A percentile compares a stretch with the other conserved stretches of the same genome.
Conservation (phyloP, 2,113 vertebrate genomes). For the Hymenochirus boettgeri region DNA sequence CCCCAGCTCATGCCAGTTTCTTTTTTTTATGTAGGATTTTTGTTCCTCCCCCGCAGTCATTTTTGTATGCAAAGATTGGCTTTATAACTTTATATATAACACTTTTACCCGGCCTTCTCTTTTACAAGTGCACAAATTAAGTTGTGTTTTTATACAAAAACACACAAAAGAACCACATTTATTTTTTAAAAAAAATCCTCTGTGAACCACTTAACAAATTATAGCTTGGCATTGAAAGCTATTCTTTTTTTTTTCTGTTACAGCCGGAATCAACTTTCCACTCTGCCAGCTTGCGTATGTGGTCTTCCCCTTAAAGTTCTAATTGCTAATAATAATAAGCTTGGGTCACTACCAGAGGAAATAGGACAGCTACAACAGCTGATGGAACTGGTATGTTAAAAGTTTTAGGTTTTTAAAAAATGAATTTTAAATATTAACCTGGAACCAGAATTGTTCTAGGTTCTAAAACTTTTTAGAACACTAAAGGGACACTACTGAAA, state of each 20-base stretch:
- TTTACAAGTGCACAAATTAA: constrained; percentile 11
- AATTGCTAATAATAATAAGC: constrained; percentile 96
- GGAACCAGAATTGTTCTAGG: too few species aligned
- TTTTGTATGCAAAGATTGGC: constrained; percentile 32
- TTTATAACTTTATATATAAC: too few species aligned
- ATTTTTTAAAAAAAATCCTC: constrained; percentile 35
- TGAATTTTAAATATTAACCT: too few species aligned
- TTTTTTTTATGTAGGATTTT: constrained; percentile 5
- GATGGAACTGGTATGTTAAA: constrained; percentile 97
- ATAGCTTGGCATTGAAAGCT: constrained; percentile 36
- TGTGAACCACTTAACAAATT: constrained; percentile 31
- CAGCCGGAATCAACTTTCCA: constrained; percentile 90
- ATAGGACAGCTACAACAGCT: constrained; percentile 84
- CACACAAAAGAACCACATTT: constrained; percentile 16
- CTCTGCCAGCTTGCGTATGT: constrained; percentile 84
- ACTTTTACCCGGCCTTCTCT: constrained; percentile 5
- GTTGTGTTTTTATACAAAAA: constrained; percentile 19
- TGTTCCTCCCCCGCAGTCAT: constrained; percentile 27
- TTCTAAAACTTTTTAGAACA: too few species aligned
- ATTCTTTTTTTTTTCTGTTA: constrained; percentile 51
- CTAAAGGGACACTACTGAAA: too few species aligned
- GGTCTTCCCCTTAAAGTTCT: constrained; percentile 90
- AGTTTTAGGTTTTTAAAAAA: too few species aligned
- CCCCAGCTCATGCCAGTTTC: neutral
- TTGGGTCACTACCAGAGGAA: constrained; percentile 84